Base-by-base conservation (phyloP, 2,797 vertebrate species). In the Hirundo rustica region DNA sequence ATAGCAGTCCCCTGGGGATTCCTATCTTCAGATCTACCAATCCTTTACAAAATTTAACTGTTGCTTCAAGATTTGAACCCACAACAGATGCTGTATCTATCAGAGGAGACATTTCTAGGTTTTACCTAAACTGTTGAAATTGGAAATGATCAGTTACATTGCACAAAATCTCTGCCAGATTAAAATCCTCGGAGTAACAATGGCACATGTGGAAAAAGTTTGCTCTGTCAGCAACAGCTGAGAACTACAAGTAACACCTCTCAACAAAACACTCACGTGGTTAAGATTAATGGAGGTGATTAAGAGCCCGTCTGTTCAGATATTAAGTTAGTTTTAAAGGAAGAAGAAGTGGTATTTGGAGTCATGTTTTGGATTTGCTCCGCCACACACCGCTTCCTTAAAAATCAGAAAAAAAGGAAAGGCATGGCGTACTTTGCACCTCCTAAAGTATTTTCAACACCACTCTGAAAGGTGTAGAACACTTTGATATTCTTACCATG, bases 401-500 rank as follows among this genome's bases (percentile, higher is more conserved):
- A 85, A 85, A 68, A 65, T 44, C 13, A 29, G 32, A 57, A 78
- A 66, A 57, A n/a, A 51, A 65, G 11, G 34, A 67, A 53, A 89
- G 9, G 22, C 42, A 42, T 57, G 60, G 65, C 29, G 58, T 25
- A 44, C 6, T 2, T 36, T 44, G 34, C 55, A 81, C 5, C 25
- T 84, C 44, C 45, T 47, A 61, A 6, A 85, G 54, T 13, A 27
- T 62, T 85, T 86, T 73, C 44, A 64, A 65, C 47, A n/a, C 10
- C 14, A 23, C 32, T 20, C 62, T 75, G 82, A 45, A 86, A 86
- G 50, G 11, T 3, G 1, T 29, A 79, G 25, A 86, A 60, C 36
- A 78, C 67, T 78, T 85, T 67, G 92, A 89, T 53, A 70, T 50
- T 91, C 99, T 99, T 98, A 99, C 99, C 99, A 76, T 99, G 99